Conservation (phyloP, 2,797 vertebrate species). For the Phyllotis vaccarum region DNA sequence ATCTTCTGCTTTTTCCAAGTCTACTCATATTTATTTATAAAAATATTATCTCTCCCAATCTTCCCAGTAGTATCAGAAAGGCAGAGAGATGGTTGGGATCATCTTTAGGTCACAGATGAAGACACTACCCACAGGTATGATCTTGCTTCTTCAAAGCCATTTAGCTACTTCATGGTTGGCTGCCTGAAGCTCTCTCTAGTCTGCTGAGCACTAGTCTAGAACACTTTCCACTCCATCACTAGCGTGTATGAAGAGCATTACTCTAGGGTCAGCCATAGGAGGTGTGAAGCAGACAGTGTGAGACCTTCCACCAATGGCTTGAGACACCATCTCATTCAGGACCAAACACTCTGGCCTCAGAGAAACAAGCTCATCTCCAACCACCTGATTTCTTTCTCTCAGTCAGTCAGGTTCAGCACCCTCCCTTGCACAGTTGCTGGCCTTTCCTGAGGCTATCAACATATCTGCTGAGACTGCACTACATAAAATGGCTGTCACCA, state of each 20-base stretch:
- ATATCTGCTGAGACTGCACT: conserved; percentile 80
- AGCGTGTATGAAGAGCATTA: conserved; percentile 16
- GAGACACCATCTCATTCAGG: conserved; percentile 51
- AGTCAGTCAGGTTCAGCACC: conserved; percentile 59
- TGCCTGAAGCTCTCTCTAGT: neutral
- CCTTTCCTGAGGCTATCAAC: conserved; percentile 84
- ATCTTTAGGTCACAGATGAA: conserved; percentile 1
- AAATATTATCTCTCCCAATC: neutral
- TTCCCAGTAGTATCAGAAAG: conserved; percentile 23
- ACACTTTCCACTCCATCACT: conserved; percentile 26
- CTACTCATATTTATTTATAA: neutral
- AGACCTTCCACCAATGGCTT: neutral
- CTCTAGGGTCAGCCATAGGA: neutral
- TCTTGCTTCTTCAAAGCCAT: neutral
- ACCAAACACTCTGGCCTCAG: conserved; percentile 13
- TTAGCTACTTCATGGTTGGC: neutral
- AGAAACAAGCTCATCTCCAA: conserved; percentile 25
- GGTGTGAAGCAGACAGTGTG: neutral
- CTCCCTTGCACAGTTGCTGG: conserved; percentile 76
- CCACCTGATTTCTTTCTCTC: conserved; percentile 35
- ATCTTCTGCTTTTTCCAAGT: conserved; percentile 2
- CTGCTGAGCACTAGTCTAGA: conserved; percentile 56
- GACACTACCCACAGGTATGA: neutral
- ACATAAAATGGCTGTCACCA: conserved; percentile 81
- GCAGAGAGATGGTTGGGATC: conserved; percentile 10